Conservation (phyloP, 1,140 invertebrate genomes). For the Drosophila auraria region DNA sequence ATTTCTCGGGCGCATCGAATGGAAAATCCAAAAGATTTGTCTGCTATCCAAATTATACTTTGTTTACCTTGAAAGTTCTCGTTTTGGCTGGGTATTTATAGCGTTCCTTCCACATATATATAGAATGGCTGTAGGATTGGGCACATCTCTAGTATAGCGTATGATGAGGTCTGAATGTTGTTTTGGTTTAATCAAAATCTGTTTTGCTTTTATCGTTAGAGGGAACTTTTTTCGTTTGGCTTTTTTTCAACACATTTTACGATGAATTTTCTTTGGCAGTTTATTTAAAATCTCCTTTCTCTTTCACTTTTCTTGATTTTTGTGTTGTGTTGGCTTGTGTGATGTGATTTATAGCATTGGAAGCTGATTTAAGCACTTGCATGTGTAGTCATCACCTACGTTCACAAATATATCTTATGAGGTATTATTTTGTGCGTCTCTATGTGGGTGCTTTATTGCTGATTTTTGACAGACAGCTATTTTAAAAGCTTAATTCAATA, state of each 20-base stretch:
- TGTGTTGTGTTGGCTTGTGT: conserved; percentile 3
- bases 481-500: conserved; percentile 27
- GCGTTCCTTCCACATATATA: conserved; percentile 36
- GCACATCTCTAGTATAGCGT: conserved; percentile 25
- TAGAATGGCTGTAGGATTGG: conserved; percentile 30
- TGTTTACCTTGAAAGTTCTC: conserved; percentile 78
- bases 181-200: conserved; percentile 79
- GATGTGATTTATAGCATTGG: conserved; percentile 64
- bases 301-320: conserved; percentile 31
- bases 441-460: conserved; percentile 13
- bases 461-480: conserved; percentile 19
- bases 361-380: conserved; percentile 53
- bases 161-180: conserved; percentile 44
- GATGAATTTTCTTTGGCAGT: conserved; percentile 56
- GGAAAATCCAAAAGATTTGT: conserved; percentile 56
- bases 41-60: conserved; percentile 65
- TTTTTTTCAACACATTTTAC: conserved; percentile 71
- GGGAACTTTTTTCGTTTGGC: conserved; percentile 46
- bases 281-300: conserved; percentile 41
- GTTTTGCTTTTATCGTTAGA: conserved; percentile 54
- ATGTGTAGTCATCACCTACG: conserved; percentile 48
- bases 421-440: conserved; percentile 28
- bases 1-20: conserved; percentile 30
- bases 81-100: conserved; percentile 68
- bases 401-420: conserved; percentile 21